Conservation (phyloP, 2,797 vertebrate species). For the Anguilla anguilla region DNA sequence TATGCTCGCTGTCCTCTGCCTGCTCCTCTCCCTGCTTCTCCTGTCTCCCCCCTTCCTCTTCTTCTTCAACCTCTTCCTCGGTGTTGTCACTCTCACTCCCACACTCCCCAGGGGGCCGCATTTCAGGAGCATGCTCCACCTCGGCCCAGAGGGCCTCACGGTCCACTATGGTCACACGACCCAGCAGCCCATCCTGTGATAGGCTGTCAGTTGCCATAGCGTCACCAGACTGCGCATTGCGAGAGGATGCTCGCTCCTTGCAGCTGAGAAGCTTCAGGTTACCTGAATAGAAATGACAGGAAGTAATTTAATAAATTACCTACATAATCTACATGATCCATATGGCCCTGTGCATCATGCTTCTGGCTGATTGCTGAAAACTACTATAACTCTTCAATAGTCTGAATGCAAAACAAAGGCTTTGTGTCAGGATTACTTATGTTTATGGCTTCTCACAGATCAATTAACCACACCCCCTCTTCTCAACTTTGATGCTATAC, state of each 20-base stretch:
- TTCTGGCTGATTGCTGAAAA: not conserved
- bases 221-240: slow-evolving; percentile 54
- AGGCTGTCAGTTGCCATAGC: slow-evolving; percentile 54
- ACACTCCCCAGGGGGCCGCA: slow-evolving; percentile 55
- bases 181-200: slow-evolving; percentile 70
- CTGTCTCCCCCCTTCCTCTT: not conserved
- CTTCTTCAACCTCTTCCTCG: slow-evolving; percentile 43
- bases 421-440: not conserved
- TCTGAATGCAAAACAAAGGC: not conserved
- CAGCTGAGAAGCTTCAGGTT: slow-evolving; percentile 70
- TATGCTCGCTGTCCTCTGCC: slow-evolving; percentile 83
- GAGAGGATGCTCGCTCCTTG: slow-evolving; percentile 70
- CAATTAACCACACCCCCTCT: not conserved
- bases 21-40: slow-evolving; percentile 46
- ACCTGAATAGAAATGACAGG: slow-evolving; percentile 66
- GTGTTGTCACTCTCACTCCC: slow-evolving; percentile 62
- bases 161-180: slow-evolving; percentile 80
- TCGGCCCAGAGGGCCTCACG: slow-evolving; percentile 91
- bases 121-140: slow-evolving; percentile 81
- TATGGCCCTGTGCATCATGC: not conserved
- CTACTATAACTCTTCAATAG: not conserved
- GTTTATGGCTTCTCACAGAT: not conserved
- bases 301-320: not conserved
- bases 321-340: not conserved
- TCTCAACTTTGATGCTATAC: not conserved